A percentile compares a stretch with the other conserved stretches of the same genome.
Conservation (phyloP, 2,113 vertebrate genomes). For the Stegastes partitus region DNA sequence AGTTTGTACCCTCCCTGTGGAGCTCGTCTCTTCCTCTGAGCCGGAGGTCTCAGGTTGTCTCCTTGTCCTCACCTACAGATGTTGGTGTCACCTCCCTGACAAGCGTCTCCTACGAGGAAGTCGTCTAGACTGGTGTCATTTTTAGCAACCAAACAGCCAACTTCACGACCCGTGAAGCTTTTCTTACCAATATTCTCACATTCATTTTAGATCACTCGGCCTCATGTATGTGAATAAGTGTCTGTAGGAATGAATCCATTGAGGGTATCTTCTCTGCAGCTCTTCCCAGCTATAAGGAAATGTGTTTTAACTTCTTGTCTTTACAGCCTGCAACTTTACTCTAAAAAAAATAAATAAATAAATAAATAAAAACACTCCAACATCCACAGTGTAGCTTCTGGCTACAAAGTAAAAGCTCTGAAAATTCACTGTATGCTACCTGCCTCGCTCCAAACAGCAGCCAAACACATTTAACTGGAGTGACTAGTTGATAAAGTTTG, state of each 20-base stretch:
- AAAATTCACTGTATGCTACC: background rate
- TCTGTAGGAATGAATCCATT: background rate
- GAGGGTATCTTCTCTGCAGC: background rate
- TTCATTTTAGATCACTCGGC: background rate
- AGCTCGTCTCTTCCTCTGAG: slow-evolving; percentile 51
- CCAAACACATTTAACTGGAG: no score
- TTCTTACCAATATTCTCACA: background rate
- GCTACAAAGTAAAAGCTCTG: background rate
- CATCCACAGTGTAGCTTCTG: background rate
- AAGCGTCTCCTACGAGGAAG: slow-evolving; percentile 14
- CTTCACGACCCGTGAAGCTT: background rate
- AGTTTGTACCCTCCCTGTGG: slow-evolving; percentile 52
- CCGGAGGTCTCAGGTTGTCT: slow-evolving; percentile 41
- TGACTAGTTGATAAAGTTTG: no score
- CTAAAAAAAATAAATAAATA: no score
- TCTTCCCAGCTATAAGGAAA: background rate
- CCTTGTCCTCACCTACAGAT: slow-evolving; percentile 52
- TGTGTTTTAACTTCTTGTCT: background rate
- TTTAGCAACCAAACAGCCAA: background rate
- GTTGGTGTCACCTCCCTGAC: slow-evolving; percentile 43
- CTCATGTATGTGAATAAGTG: background rate
- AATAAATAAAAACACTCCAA: no score
- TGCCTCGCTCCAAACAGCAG: background rate
- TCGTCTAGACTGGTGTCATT: background rate
- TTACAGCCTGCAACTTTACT: background rate